Evolutionary conservation across 37 sponge, comb jelly and placozoan genomes (phyloP).

Genomic region (Dysidea cf. avara): DNA sequence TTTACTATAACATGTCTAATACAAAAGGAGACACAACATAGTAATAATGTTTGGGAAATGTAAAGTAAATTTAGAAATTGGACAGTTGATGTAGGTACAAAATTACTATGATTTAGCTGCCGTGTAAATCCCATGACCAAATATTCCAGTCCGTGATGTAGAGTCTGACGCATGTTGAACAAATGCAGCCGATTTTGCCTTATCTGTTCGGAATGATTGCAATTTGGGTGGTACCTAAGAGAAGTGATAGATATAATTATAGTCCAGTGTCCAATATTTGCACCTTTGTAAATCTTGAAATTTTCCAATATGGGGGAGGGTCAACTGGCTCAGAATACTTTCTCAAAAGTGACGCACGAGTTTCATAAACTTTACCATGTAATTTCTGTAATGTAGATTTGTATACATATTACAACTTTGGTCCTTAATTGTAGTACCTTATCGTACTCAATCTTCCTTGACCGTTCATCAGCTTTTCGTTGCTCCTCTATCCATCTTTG

Average conservation of each 20-base stretch:
- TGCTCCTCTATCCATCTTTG: slow-evolving; percentile 71
- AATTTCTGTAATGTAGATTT: slow-evolving; percentile 22
- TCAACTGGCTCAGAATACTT: slow-evolving; percentile 75
- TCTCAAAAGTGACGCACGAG: slow-evolving; percentile 74
- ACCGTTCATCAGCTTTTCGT: slow-evolving; percentile 40
- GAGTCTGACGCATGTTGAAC: slow-evolving; percentile 65
- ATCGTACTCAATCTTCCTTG: slow-evolving; percentile 22
- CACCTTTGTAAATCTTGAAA: slow-evolving; percentile 68
- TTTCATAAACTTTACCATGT: slow-evolving; percentile 72
- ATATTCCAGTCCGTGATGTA: slow-evolving; percentile 57
- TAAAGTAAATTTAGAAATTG: too few species aligned
- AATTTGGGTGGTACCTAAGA: slow-evolving; percentile 62
- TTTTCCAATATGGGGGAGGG: slow-evolving; percentile 69
- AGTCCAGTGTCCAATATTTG: too few species aligned
- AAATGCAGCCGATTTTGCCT: slow-evolving; percentile 53
- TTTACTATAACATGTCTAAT: too few species aligned
- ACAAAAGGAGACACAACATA: too few species aligned
- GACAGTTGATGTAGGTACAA: background rate
- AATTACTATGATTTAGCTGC: slow-evolving; percentile 41
- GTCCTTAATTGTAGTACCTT: too few species aligned
- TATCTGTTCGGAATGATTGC: slow-evolving; percentile 65
- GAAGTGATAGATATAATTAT: too few species aligned
- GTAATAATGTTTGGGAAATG: too few species aligned
- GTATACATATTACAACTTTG: background rate
- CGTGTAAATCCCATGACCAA: slow-evolving; percentile 77